A percentile compares a stretch with the other conserved stretches of the same genome.
These are phyloP conservation scores for Ylistrum balloti DNA, from an alignment of 1,140 invertebrate genomes.

Conservation along the genomic window DNA sequence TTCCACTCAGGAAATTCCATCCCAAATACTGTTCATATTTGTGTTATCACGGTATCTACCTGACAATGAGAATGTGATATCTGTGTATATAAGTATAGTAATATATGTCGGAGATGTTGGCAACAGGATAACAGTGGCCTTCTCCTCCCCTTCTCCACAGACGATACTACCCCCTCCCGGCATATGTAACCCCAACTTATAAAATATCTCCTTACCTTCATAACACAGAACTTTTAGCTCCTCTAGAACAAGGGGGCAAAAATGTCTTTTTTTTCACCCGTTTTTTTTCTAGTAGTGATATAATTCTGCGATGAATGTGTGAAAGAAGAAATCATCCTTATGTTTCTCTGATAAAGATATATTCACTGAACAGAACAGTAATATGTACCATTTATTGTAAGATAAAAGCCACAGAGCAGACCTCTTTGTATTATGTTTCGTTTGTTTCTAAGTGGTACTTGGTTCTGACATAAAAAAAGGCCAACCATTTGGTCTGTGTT, in stretches of 20 bases:
- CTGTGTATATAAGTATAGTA: background rate
- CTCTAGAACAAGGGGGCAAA: background rate
- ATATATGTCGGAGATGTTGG: background rate
- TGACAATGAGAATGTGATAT: background rate
- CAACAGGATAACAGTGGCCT: background rate
- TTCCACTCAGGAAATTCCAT: background rate
- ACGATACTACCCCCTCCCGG: background rate
- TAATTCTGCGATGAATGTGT: background rate
- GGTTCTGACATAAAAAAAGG: background rate
- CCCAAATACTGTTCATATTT: slow-evolving; percentile 18
- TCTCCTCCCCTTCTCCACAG: background rate
- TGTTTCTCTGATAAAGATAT: background rate
- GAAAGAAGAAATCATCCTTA: slow-evolving; percentile 21
- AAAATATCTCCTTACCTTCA: background rate
- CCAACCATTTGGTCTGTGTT: slow-evolving; percentile 10
- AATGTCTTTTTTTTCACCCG: background rate
- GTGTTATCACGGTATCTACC: background rate
- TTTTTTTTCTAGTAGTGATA: background rate
- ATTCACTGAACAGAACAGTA: background rate
- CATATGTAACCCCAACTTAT: too few relatives aligned
- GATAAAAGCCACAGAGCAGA: background rate
- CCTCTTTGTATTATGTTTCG: background rate
- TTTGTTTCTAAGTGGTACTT: background rate
- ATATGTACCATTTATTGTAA: background rate
- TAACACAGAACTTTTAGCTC: background rate